Conservation (phyloP, 2,888 invertebrate genomes). For the Poecilobothrus nobilitatus region DNA sequence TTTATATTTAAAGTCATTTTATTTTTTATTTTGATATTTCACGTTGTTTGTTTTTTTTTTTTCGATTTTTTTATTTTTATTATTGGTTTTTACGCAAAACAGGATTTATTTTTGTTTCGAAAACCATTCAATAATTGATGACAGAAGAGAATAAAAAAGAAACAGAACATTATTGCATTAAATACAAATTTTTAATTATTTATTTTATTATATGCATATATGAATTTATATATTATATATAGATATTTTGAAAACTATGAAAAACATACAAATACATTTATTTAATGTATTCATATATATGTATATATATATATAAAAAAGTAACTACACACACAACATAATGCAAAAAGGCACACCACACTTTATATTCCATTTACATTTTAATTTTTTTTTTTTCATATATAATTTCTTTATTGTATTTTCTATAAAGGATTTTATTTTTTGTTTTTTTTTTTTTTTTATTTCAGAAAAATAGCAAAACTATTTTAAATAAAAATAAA, state of each 20-base stretch:
- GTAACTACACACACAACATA: not conserved
- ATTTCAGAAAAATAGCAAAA: not conserved
- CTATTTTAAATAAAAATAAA: not conserved
- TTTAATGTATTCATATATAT: constrained; percentile 4
- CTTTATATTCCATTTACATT: constrained; percentile 1
- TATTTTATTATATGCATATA: not conserved
- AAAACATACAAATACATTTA: not conserved
- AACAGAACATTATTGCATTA: not conserved
- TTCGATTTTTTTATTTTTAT: constrained; percentile 5
- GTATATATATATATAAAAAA: not conserved
- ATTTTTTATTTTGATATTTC: constrained; percentile 4
- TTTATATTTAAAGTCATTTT: constrained; percentile 15
- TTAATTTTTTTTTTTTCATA: not conserved
- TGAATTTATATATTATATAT: not conserved
- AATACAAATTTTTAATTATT: not conserved
- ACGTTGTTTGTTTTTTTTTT: not conserved
- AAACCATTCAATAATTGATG: not conserved
- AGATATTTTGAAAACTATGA: not conserved
- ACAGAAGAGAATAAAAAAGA: not conserved
- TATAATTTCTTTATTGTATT: not conserved
- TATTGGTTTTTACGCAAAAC: constrained; percentile 12
- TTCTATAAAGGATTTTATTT: not conserved
- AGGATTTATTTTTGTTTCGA: constrained; percentile 6
- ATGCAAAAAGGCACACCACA: constrained; percentile 10
- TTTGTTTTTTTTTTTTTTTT: no score